phyloP scores from a whole-genome alignment of 2,888 invertebrate genomes.

The Tiliacea aurago region DNA sequence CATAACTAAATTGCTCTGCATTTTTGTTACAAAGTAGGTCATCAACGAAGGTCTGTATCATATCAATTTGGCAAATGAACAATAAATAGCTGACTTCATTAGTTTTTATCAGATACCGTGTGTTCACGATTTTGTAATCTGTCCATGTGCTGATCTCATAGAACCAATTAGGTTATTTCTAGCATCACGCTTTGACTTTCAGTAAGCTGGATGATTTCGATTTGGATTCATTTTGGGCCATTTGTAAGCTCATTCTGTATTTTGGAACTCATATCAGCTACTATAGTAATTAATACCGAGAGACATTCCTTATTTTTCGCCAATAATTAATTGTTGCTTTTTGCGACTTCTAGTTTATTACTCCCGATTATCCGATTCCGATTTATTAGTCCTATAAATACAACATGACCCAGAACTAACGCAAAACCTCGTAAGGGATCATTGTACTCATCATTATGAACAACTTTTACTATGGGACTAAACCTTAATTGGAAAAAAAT shows the following conservation, averaged over 20 bases:
- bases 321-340: too few species aligned
- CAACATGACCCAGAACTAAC: too few species aligned
- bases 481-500: too few species aligned
- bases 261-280: neutral
- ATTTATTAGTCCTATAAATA: too few species aligned
- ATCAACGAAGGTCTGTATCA: conserved; percentile 50
- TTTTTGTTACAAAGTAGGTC: conserved; percentile 47
- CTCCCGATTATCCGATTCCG: too few species aligned
- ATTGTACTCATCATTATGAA: too few species aligned
- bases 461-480: too few species aligned
- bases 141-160: conserved; percentile 47
- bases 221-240: neutral
- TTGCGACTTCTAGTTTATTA: too few species aligned
- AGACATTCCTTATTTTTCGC: neutral
- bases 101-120: conserved; percentile 58
- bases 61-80: conserved; percentile 58
- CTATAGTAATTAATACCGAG: neutral
- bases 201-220: neutral
- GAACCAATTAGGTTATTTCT: conserved; percentile 40
- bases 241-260: neutral
- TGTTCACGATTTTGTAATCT: conserved; percentile 63
- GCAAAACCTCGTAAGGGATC: too few species aligned
- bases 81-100: conserved; percentile 55
- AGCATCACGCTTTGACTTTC: conserved; percentile 22
- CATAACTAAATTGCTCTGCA: conserved; percentile 32